Evolutionary conservation across 2,113 vertebrate genomes (phyloP), one percentile per base, ranked within the genome.

Genomic region (Pao palembangensis): DNA sequence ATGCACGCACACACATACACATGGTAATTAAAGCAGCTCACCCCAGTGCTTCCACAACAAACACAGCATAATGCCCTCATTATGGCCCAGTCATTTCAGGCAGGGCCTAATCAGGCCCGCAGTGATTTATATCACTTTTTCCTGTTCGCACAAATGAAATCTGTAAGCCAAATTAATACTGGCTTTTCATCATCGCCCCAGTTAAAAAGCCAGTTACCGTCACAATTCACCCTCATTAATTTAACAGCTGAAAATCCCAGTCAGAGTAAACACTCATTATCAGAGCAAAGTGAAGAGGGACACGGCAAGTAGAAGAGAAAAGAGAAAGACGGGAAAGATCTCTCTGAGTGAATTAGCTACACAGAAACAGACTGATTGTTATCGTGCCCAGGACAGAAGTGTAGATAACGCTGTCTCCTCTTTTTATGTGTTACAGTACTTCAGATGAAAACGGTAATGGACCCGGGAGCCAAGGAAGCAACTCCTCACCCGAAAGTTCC

Each of bases 121-220:
- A 93, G 93, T 97, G 95, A 96, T 97, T 96, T 95, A 96, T 96
- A 96, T 95, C 95, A 95, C 88, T 95, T 98, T 95, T 96, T 95
- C 93, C 94, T 96, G 94, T 95, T 94, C 92, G 91, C 92, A 94
- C 95, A 98, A 98, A 97, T 98, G 94, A 95, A 96, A 97, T 97
- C 93, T 95, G 94, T 96, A 94, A 93, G 93, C 94, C 95, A 96
- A 96, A 96, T 98, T 96, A 98, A 96, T 94, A 94, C 93, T 95
- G 94, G 93, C 94, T 96, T 96, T 95, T 95, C 93, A 96, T 96
- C 94, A 94, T 93, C 73, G 69, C 92, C 91, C 93, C 82, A 95
- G 92, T 94, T 95, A 93, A 94, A 93, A 94, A 95, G 90, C 93
- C 93, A 93, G 91, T 93, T 94, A 94, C 92, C 93, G 92, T 92